A percentile compares a stretch with the other conserved stretches of the same genome.
Evolutionary conservation across 1,140 invertebrate species (phyloP).

Genomic region (Leptopilina boulardi): DNA sequence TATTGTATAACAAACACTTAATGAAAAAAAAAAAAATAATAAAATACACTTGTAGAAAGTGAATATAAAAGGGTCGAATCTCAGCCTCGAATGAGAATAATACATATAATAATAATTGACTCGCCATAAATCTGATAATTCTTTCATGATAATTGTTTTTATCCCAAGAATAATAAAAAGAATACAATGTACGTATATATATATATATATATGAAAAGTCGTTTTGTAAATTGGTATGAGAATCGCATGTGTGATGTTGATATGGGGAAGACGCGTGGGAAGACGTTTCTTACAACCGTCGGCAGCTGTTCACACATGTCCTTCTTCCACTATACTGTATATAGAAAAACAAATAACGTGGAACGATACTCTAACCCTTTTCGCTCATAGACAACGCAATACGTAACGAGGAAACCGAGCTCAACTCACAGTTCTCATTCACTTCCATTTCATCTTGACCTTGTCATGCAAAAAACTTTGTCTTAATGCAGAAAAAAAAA

Average conservation of each 20-base stretch:
- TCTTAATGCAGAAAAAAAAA: no score
- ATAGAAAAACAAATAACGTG: slow-evolving; percentile 34
- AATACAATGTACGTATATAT: slow-evolving; percentile 5
- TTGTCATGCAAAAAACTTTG: background rate
- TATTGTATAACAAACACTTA: no score
- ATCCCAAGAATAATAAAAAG: background rate
- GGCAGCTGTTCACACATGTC: slow-evolving; percentile 63
- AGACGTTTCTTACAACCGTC: slow-evolving; percentile 56
- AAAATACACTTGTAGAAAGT: no score
- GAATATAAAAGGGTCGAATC: slow-evolving; percentile 18
- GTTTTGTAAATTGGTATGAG: slow-evolving; percentile 49
- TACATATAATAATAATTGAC: background rate
- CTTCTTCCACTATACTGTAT: slow-evolving; percentile 20
- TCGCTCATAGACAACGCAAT: slow-evolving; percentile 18
- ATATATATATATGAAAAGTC: no score
- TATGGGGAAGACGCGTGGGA: slow-evolving; percentile 62
- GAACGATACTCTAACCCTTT: slow-evolving; percentile 16
- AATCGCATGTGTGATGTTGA: slow-evolving; percentile 57
- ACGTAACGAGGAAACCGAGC: slow-evolving; percentile 19
- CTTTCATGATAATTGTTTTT: slow-evolving; percentile 10
- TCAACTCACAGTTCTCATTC: background rate
- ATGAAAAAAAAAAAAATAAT: no score
- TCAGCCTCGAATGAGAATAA: background rate
- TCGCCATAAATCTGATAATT: slow-evolving; percentile 30
- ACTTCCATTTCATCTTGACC: background rate